phyloP scores from a whole-genome alignment of 2,888 invertebrate genomes.

The Hypomecis punctinalis region DNA sequence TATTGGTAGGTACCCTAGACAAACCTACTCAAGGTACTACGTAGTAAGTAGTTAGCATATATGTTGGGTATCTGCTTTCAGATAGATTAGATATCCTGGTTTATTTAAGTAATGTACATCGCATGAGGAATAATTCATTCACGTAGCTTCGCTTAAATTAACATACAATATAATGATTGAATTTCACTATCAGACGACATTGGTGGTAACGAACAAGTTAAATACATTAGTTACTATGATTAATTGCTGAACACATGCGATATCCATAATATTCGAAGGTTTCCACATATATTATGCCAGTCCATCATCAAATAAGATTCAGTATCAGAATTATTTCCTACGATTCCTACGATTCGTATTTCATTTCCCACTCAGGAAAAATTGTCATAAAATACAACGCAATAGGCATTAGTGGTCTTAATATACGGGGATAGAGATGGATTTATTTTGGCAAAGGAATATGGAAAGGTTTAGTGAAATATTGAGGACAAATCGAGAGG shows the following conservation, averaged over 20 bases:
- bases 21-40: too few relatives aligned
- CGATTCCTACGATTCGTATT: slow-evolving; percentile 14
- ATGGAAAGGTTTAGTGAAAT: slow-evolving; percentile 19
- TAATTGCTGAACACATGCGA: neutral
- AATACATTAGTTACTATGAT: slow-evolving; percentile 14
- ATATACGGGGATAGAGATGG: neutral
- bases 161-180: slow-evolving; percentile 2
- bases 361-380: slow-evolving; percentile 18
- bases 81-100: too few relatives aligned
- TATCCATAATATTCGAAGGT: neutral
- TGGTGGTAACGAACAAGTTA: slow-evolving; percentile 6
- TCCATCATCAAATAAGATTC: slow-evolving; percentile 3
- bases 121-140: too few relatives aligned
- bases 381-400: neutral
- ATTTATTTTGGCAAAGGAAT: slow-evolving; percentile 2
- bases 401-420: neutral
- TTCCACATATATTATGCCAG: neutral
- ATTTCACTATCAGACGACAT: slow-evolving; percentile 1
- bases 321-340: slow-evolving; percentile 14
- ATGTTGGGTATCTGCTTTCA: too few relatives aligned
- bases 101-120: too few relatives aligned
- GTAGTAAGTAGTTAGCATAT: too few relatives aligned
- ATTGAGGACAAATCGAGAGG: slow-evolving; percentile 24
- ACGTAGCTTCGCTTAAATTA: too few relatives aligned
- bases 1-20: too few relatives aligned